Base-by-base conservation (phyloP, 2,113 vertebrate species). In the Tragulus kanchil region DNA sequence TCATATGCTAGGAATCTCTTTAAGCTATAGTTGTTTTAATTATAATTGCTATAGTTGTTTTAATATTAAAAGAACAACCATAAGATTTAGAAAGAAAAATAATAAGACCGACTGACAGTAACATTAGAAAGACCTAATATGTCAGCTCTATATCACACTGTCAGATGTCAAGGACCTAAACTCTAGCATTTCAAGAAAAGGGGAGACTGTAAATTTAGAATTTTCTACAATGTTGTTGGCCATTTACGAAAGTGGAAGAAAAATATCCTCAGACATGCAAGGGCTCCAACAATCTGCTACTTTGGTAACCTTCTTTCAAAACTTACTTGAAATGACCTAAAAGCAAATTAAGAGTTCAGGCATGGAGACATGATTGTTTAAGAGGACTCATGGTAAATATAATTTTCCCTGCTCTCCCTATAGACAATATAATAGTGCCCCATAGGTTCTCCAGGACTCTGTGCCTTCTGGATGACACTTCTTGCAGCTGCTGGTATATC, bases 81-180 rank as follows among this genome's bases (percentile, higher is more conserved):
- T 65, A 93, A 65, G 11, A n/a, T 73, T 94, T 50, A 64, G 56
- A 71, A 16, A 58, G 17, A 94, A 97, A 94, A 89, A 90, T 64
- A 93, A 36, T 36, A 36, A 36, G 9, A 10, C 8, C 25, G 8
- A 54, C 52, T 89, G n/a, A 45, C 73, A 81, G 10, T 8, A 93
- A 36, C 19, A 87, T 62, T 48, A 48, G 36, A 12, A 94, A 86
- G n/a, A 9, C 13, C 45, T 81, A 67, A 71, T 31, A 69, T 15
- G 79, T 31, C 14, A 13, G 36, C 42, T 89, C 16, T 77, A 94
- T 85, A 71, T 28, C 71, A 64, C 26, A 28, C 6, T 79, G 45
- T 23, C 83, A 77, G 69, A 73, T 52, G 56, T 21, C 6, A 89
- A 89, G n/a, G 17, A 61, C 14, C 75, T 54, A 48, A 54, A 67